phyloP scores from a whole-genome alignment of 2,797 vertebrate genomes.

The Labroides dimidiatus region DNA sequence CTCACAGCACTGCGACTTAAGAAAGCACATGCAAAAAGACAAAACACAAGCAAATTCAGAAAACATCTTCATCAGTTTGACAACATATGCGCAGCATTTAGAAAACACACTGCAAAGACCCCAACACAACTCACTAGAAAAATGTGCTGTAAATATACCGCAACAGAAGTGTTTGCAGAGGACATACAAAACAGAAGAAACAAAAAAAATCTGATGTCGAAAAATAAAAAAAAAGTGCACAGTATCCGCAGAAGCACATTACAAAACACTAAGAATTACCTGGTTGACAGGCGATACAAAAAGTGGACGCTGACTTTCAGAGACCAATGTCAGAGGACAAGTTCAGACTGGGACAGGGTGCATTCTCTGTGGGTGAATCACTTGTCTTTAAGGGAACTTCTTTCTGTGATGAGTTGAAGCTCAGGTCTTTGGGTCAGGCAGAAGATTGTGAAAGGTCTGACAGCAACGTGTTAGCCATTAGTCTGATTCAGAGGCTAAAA shows the following conservation, averaged over 20 bases:
- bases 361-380: slow-evolving; percentile 71
- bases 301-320: slow-evolving; percentile 20
- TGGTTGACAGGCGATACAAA: slow-evolving; percentile 41
- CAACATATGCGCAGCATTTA: too few species aligned
- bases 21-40: too few species aligned
- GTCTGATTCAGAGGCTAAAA: slow-evolving; percentile 58
- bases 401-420: slow-evolving; percentile 39
- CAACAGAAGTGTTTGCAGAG: too few species aligned
- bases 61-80: too few species aligned
- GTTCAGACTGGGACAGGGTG: slow-evolving; percentile 58
- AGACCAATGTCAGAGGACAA: slow-evolving; percentile 54
- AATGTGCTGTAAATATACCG: too few species aligned
- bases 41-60: too few species aligned
- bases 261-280: slow-evolving; percentile 9
- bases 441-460: slow-evolving; percentile 42
- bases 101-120: too few species aligned
- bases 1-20: too few species aligned
- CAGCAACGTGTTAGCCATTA: slow-evolving; percentile 56
- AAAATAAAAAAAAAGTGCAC: background rate
- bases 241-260: background rate
- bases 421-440: slow-evolving; percentile 53
- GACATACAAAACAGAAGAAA: too few species aligned
- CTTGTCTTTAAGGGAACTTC: slow-evolving; percentile 42
- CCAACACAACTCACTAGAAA: too few species aligned
- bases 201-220: background rate